Evolutionary conservation across 2,888 invertebrate genomes (phyloP).

Genomic region (Aricia artaxerxes): DNA sequence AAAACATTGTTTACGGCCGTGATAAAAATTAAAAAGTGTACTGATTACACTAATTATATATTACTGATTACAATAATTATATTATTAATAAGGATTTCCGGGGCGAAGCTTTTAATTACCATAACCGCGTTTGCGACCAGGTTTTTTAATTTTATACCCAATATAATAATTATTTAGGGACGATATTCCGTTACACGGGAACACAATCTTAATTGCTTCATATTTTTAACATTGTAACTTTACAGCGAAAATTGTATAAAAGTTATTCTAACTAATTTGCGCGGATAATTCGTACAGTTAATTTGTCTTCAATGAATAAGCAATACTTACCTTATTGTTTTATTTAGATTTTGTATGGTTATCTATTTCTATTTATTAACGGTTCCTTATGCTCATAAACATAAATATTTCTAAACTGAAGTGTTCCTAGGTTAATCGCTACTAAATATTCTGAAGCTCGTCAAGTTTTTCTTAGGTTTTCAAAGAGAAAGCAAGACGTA

Average conservation of each 20-base stretch:
- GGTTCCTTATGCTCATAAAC: neutral
- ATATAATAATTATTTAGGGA: conserved; percentile 16
- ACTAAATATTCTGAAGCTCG: neutral
- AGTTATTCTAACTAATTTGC: neutral
- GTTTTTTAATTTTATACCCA: conserved; percentile 2
- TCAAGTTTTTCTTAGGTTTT: neutral
- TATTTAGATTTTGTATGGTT: neutral
- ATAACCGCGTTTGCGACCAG: neutral
- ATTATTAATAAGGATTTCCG: conserved; percentile 17
- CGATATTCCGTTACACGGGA: conserved; percentile 3
- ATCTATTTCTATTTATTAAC: neutral
- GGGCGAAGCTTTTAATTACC: conserved; percentile 18
- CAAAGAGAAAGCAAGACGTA: neutral
- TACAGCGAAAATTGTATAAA: conserved; percentile 12
- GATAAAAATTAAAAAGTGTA: conserved; percentile 22
- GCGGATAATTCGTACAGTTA: neutral
- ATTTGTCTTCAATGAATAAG: neutral
- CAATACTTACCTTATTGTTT: neutral
- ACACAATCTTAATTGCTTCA: neutral
- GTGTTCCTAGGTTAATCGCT: neutral
- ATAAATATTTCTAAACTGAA: neutral
- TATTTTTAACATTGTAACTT: neutral
- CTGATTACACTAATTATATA: too few relatives aligned
- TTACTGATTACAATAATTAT: too few relatives aligned
- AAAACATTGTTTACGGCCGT: conserved; percentile 10